Evolutionary conservation across 2,797 vertebrate genomes (phyloP).

Genomic region (Pipistrellus pipistrellus): DNA sequence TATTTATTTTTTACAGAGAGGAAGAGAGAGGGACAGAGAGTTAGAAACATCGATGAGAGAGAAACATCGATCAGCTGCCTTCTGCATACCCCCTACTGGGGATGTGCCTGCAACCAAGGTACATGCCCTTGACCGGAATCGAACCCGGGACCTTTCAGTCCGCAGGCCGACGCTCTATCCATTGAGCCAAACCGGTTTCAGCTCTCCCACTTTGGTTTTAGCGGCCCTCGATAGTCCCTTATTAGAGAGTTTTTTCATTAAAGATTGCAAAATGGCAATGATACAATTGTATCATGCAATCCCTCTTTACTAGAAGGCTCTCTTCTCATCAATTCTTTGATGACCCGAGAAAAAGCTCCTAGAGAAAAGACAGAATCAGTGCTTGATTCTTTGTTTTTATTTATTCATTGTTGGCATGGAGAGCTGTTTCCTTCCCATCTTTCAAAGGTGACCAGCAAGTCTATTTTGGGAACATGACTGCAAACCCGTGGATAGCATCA

Average conservation of each 20-base stretch:
- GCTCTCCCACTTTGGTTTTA: background rate
- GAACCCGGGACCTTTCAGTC: too few relatives aligned
- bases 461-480: conserved; percentile 50
- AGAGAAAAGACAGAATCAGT: background rate
- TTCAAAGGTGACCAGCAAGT: background rate
- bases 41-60: too few relatives aligned
- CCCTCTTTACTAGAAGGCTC: background rate
- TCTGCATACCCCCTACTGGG: too few relatives aligned
- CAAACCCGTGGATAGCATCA: background rate
- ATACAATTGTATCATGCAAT: background rate
- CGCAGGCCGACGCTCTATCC: too few relatives aligned
- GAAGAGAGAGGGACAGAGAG: too few relatives aligned
- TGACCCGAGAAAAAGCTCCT: background rate
- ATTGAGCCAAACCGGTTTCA: too few relatives aligned
- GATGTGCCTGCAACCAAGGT: too few relatives aligned
- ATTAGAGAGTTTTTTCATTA: background rate
- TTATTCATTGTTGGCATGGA: conserved; percentile 6
- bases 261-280: background rate
- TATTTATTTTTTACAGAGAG: too few relatives aligned
- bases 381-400: background rate
- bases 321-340: background rate
- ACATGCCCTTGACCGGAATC: too few relatives aligned
- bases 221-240: background rate
- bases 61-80: too few relatives aligned
- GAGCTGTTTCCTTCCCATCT: background rate